These are phyloP conservation scores for Neostethus bicornis DNA, from an alignment of 2,797 vertebrate genomes.

Conservation along the genomic window DNA sequence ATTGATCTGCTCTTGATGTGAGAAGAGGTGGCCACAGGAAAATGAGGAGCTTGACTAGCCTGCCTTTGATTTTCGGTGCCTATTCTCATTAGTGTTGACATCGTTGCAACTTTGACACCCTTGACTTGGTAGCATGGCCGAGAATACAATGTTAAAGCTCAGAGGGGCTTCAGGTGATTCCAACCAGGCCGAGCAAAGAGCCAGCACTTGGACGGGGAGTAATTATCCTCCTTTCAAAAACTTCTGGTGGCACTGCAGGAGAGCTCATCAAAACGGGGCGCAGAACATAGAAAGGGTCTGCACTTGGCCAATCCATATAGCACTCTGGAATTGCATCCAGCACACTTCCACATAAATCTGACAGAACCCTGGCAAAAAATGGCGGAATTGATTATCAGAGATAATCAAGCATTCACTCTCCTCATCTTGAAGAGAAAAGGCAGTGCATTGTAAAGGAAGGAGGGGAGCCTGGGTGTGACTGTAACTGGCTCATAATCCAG, in stretches of 20 bases:
- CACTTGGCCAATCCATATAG: conserved; percentile 33
- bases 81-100: conserved; percentile 71
- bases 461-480: conserved; percentile 5
- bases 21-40: conserved; percentile 43
- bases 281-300: conserved; percentile 9
- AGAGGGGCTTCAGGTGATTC: conserved; percentile 61
- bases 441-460: conserved; percentile 65
- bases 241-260: conserved; percentile 58
- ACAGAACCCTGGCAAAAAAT: conserved; percentile 66
- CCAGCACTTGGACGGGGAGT: conserved; percentile 52
- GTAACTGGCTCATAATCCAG: conserved; percentile 61
- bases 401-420: conserved; percentile 78
- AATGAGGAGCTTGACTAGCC: conserved; percentile 49
- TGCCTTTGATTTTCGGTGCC: conserved; percentile 64
- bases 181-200: conserved; percentile 55
- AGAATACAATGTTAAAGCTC: conserved; percentile 33
- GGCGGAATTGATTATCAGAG: conserved; percentile 71
- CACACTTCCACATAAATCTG: conserved; percentile 63
- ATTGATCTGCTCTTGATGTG: conserved; percentile 62
- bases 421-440: conserved; percentile 64
- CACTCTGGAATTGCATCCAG: conserved; percentile 42
- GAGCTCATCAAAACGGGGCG: conserved; percentile 50
- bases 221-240: conserved; percentile 73
- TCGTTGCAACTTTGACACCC: conserved; percentile 30
- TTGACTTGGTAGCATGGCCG: conserved; percentile 32